A percentile compares a stretch with the other conserved stretches of the same genome.
phyloP scores from a whole-genome alignment of 35 echinoderm and acorn worm species.

The Apostichopus parvimensis region DNA sequence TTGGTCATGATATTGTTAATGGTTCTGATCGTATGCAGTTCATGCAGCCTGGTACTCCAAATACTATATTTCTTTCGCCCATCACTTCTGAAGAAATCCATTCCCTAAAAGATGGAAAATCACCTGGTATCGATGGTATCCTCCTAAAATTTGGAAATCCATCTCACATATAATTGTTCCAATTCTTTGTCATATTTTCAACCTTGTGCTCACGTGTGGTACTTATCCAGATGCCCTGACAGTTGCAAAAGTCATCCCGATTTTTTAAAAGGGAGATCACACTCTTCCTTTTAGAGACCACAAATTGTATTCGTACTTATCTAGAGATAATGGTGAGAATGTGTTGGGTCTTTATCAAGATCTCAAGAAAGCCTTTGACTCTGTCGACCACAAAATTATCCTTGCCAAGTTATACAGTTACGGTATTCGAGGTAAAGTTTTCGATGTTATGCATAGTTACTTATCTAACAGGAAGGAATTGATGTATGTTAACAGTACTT shows the following conservation, averaged over 20 bases:
- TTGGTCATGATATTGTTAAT: not conserved
- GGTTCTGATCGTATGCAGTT: too few species aligned
- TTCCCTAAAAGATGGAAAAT: not conserved
- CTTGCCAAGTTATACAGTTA: not conserved
- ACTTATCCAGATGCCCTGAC: not conserved
- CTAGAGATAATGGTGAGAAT: slow-evolving; percentile 7
- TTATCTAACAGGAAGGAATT: not conserved
- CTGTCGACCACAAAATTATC: not conserved
- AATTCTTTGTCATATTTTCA: too few species aligned
- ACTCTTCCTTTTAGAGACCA: not conserved
- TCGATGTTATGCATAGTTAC: too few species aligned
- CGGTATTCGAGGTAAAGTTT: not conserved
- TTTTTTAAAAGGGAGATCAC: slow-evolving; percentile 16
- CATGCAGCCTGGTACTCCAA: not conserved
- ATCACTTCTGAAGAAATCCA: not conserved
- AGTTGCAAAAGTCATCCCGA: slow-evolving; percentile 19
- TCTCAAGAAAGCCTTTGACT: not conserved
- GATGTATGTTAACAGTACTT: slow-evolving; percentile 11
- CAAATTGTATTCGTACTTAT: not conserved
- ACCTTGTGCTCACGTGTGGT: not conserved
- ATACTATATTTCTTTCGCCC: slow-evolving; percentile 12
- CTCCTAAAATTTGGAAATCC: too few species aligned
- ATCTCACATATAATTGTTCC: not conserved
- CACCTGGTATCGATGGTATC: too few species aligned
- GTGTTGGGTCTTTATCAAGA: slow-evolving; percentile 8